A percentile compares a stretch with the other conserved stretches of the same genome.
phyloP scores from a whole-genome alignment of 2,797 vertebrate species.

The Pangasius sanitwongsei region DNA sequence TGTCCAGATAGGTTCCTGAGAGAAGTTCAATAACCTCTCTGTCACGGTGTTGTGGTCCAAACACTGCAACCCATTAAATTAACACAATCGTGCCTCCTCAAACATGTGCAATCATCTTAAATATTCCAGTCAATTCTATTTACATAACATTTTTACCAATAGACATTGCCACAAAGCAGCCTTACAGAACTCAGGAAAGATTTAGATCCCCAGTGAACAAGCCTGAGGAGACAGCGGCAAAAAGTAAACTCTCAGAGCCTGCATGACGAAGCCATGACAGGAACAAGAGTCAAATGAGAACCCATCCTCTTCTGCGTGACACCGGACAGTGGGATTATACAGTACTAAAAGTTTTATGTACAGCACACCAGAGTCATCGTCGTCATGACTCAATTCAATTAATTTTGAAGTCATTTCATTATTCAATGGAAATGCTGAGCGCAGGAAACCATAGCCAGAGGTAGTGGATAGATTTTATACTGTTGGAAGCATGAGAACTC shows the following conservation, averaged over 20 bases:
- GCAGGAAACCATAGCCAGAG: too few relatives aligned
- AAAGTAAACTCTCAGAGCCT: background rate
- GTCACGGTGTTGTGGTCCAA: background rate
- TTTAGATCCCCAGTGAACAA: background rate
- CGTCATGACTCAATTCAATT: background rate
- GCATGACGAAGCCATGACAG: background rate
- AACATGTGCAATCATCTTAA: background rate
- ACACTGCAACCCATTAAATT: background rate
- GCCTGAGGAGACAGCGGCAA: background rate
- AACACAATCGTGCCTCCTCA: background rate
- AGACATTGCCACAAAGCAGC: background rate
- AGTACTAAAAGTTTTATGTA: background rate
- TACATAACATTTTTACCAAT: background rate
- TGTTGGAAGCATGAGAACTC: background rate
- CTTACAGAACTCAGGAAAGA: background rate
- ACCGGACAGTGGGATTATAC: too few relatives aligned
- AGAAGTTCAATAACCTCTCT: background rate
- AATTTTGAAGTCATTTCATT: background rate
- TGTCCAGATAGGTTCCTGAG: background rate
- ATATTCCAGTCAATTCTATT: background rate
- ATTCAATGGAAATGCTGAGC: background rate
- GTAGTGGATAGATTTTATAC: too few relatives aligned
- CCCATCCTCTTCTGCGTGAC: background rate
- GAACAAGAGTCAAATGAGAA: background rate
- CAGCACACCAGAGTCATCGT: background rate